These are phyloP conservation scores for Nicator chloris DNA, from an alignment of 2,113 vertebrate species.

Conservation along the genomic window DNA sequence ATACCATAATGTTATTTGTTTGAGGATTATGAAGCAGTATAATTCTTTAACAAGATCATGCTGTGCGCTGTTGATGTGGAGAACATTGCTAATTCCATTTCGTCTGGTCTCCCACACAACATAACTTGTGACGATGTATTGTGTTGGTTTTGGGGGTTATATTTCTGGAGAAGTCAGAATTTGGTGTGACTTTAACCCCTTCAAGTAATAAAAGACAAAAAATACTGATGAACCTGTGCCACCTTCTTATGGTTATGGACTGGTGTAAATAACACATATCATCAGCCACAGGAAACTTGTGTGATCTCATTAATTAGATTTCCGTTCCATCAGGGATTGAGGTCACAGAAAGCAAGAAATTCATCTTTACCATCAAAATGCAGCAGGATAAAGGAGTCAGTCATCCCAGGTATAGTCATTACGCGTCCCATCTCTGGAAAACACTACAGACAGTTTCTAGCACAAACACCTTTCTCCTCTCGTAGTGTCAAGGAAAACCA, in stretches of 20 bases:
- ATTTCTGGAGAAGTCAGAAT: background rate
- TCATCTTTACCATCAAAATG: background rate
- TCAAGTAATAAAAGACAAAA: background rate
- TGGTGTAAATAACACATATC: background rate
- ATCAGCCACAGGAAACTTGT: background rate
- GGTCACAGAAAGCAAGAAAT: background rate
- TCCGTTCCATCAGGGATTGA: background rate
- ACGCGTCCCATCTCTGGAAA: background rate
- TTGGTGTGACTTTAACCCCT: background rate
- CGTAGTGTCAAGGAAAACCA: background rate
- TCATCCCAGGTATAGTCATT: background rate
- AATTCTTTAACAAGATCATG: slow-evolving; percentile 65
- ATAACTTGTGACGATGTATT: background rate
- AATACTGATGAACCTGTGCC: background rate
- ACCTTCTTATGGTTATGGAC: background rate
- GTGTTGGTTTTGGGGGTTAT: background rate
- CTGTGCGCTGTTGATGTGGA: slow-evolving; percentile 7
- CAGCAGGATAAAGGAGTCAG: background rate
- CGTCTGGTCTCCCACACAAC: background rate
- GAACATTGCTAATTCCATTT: slow-evolving; percentile 52
- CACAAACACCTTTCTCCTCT: background rate
- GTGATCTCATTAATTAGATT: background rate
- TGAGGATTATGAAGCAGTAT: slow-evolving; percentile 54
- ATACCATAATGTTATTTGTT: slow-evolving; percentile 64
- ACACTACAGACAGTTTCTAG: background rate